Conservation (phyloP, 2,113 vertebrate species). For the Chlorocebus sabaeus region DNA sequence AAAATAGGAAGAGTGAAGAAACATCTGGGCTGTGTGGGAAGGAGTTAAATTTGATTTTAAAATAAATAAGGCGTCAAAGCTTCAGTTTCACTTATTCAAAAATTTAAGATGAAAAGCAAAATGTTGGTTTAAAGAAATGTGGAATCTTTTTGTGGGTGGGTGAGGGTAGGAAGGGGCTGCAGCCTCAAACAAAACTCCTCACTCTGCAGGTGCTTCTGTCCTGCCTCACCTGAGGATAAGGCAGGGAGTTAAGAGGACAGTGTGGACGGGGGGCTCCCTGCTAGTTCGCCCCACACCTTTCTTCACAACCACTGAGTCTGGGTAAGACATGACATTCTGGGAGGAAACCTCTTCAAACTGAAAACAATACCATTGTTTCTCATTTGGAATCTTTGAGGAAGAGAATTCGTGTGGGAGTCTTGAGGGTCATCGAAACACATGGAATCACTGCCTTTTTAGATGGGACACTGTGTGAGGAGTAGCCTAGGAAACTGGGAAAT, state of each 20-base stretch:
- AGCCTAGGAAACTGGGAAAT: not conserved
- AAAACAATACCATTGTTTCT: not conserved
- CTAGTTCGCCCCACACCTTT: not conserved
- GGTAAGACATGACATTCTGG: not conserved
- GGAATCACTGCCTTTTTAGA: not conserved
- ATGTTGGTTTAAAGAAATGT: not conserved
- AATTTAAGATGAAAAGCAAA: conserved; percentile 20
- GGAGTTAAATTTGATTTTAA: conserved; percentile 65
- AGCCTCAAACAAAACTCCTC: not conserved
- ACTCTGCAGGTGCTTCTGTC: accelerated
- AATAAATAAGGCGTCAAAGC: conserved; percentile 61
- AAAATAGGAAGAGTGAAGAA: conserved; percentile 18
- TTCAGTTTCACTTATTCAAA: conserved; percentile 41
- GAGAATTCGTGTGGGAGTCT: not conserved
- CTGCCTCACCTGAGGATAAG: not conserved
- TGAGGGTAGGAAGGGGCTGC: not conserved
- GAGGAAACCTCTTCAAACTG: not conserved
- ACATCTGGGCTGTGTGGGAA: conserved; percentile 75
- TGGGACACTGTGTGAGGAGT: not conserved
- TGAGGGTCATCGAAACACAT: not conserved
- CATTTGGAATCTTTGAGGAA: not conserved
- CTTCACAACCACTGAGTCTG: not conserved
- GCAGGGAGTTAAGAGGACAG: not conserved
- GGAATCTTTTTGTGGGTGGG: not conserved
- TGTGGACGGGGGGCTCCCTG: accelerated